Base-by-base conservation (phyloP, 1,140 invertebrate species). In the Olivierus martensii region DNA sequence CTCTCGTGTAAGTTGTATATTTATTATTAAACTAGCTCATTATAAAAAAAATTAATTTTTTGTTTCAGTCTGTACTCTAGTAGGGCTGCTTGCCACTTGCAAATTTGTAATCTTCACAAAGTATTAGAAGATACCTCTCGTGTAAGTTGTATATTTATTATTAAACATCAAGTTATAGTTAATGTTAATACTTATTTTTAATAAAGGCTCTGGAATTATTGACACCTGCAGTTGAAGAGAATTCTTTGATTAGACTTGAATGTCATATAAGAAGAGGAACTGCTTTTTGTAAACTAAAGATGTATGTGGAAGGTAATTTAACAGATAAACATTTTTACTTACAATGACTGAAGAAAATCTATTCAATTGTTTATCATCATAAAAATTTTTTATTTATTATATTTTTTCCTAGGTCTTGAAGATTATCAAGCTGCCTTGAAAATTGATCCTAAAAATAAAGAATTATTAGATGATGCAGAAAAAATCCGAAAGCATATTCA, bases 11-110 rank as follows among this genome's bases (percentile, higher is more conserved):
- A 62, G 47, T 17, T 41, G 38, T 39, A 17, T 12, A 12, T 12
- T 39, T 39, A 17, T 17, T 39, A 45, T 47, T 28, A 15, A 35
- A 47, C n/a, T 34, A 37, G 18, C 14, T 19, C n/a, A 6, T 10
- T 18, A n/a, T 19, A 47, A 18, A n/a, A n/a, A n/a, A 15, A 15
- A 39, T 50, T 17, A 36, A 43, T 1, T 42, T 11, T 39, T 9
- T 19, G 35, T 53, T 49, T 17, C 6, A 79, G 79, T 50, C 70
- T 89, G 3, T 87, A 80, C 65, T 76, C 80, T 0, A 84, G 81
- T 58, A 73, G 86, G 67, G 80, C 84, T 5, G 78, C 78, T 35
- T 81, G 83, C 19, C 86, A 90, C 66, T 76, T 86, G 49, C 76
- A 77, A 36, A 55, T 83, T 12, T 77, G 76, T 50, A 86, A 87